Percentiles rank a stretch among this genome's conserved stretches.
Conservation (phyloP, 2,113 vertebrate genomes). For the Xiphophorus hellerii region DNA sequence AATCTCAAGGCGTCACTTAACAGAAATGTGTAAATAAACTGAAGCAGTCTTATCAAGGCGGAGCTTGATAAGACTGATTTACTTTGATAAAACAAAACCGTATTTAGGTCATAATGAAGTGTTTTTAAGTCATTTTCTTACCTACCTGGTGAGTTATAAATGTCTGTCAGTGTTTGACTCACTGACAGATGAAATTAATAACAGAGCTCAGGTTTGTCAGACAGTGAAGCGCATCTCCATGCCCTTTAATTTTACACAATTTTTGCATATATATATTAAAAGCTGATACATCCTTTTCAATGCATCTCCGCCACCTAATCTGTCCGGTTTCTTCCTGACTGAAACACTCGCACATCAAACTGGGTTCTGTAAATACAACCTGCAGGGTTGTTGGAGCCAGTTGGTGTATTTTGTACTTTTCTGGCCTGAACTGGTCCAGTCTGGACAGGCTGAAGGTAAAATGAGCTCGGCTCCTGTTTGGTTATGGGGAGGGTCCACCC, state of each 20-base stretch:
- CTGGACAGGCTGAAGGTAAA: constrained; percentile 59
- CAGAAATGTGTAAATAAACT: neutral
- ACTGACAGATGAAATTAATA: neutral
- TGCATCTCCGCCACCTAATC: neutral
- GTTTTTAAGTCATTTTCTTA: neutral
- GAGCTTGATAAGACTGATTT: too few species aligned
- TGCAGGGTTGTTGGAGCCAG: neutral
- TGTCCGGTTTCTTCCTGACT: neutral
- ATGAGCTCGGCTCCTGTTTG: constrained; percentile 71
- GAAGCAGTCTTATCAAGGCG: too few species aligned
- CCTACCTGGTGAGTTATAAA: neutral
- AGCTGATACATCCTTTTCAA: neutral
- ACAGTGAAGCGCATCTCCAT: neutral
- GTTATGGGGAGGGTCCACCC: constrained; percentile 70
- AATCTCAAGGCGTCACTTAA: neutral
- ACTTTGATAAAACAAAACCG: neutral
- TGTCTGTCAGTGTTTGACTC: neutral
- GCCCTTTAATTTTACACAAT: neutral
- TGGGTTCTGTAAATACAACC: neutral
- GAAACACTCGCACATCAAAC: neutral
- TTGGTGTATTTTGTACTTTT: constrained; percentile 29
- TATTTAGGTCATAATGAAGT: neutral
- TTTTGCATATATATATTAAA: neutral
- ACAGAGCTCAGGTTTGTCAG: neutral
- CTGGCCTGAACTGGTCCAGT: constrained; percentile 31